Evolutionary conservation across 2,113 vertebrate genomes (phyloP).

Genomic region (Crotalus tigris): DNA sequence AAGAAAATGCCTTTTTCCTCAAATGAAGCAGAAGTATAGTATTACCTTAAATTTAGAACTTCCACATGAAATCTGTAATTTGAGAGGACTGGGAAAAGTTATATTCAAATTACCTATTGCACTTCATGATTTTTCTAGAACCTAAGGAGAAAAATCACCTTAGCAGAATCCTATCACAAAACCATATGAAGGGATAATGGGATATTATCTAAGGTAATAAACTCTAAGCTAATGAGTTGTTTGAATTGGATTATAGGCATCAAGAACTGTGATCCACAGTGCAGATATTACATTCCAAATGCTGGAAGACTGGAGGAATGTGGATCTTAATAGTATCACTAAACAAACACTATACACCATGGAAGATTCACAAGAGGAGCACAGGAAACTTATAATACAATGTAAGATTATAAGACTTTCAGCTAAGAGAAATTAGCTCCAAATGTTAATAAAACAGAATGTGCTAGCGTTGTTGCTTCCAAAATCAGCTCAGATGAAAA

Average conservation of each 20-base stretch:
- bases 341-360: conserved; percentile 99
- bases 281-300: conserved; percentile 99
- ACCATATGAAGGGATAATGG: conserved; percentile 43
- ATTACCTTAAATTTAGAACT: neutral
- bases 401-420: conserved; percentile 74
- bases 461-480: neutral
- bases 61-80: neutral
- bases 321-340: conserved; percentile 98
- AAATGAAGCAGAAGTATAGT: neutral
- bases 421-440: conserved; percentile 22
- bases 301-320: conserved; percentile 99
- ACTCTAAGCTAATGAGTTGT: conserved; percentile 55
- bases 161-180: conserved; percentile 39
- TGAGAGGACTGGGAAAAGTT: neutral
- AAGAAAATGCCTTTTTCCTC: neutral
- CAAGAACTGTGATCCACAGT: conserved; percentile 98
- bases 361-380: conserved; percentile 94
- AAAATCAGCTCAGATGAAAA: neutral
- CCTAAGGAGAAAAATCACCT: conserved; percentile 28
- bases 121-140: conserved; percentile 15
- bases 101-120: neutral
- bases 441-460: neutral
- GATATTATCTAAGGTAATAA: conserved; percentile 48
- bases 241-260: conserved; percentile 81
- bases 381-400: conserved; percentile 92